These are phyloP conservation scores for Chirona hameri DNA, from an alignment of 2,888 invertebrate species.

Conservation along the genomic window DNA sequence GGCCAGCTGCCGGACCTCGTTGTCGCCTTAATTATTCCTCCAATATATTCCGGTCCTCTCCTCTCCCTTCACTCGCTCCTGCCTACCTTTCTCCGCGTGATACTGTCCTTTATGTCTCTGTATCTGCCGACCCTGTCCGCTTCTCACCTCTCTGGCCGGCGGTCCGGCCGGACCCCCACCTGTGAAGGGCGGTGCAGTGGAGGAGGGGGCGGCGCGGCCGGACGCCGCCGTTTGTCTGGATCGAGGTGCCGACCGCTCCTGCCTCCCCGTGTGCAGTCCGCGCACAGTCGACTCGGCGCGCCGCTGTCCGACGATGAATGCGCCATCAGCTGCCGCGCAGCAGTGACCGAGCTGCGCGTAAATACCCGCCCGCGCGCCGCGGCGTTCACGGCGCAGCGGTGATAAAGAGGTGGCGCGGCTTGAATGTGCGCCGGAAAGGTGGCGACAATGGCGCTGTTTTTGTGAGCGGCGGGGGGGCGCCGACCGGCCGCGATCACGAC, in stretches of 20 bases:
- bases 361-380: background rate
- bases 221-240: background rate
- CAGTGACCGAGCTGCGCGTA: background rate
- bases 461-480: background rate
- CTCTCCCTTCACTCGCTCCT: background rate
- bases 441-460: background rate
- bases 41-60: background rate
- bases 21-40: too few relatives aligned
- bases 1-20: too few relatives aligned
- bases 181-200: background rate
- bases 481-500: background rate
- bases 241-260: background rate
- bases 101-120: background rate
- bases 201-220: background rate
- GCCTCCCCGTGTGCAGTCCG: background rate
- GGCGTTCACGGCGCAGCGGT: background rate
- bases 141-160: background rate
- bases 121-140: background rate
- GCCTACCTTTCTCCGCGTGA: background rate
- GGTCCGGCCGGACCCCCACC: background rate
- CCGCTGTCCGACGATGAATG: background rate
- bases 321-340: background rate
- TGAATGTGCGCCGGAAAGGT: background rate
- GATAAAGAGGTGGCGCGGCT: background rate
- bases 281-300: background rate